These are phyloP conservation scores for Daubentonia madagascariensis DNA, from an alignment of 2,113 vertebrate genomes.

Conservation along the genomic window DNA sequence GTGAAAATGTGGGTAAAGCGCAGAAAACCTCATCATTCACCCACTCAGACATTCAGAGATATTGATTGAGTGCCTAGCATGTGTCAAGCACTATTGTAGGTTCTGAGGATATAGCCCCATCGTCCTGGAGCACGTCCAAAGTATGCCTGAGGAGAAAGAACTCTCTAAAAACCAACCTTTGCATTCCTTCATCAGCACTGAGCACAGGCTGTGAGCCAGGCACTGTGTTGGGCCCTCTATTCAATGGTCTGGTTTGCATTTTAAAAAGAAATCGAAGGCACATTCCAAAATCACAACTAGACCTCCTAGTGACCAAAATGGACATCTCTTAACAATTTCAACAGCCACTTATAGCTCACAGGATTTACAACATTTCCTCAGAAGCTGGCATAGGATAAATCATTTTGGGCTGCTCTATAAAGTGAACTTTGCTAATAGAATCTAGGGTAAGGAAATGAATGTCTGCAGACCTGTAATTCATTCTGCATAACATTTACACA, in stretches of 20 bases:
- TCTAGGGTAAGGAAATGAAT: conserved; percentile 30
- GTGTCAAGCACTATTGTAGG: not conserved
- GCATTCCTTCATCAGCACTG: not conserved
- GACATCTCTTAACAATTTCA: not conserved
- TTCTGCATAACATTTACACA: conserved; percentile 53
- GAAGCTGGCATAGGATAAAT: conserved; percentile 25
- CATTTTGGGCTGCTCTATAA: not conserved
- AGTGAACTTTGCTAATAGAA: conserved; percentile 51
- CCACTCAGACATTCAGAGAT: not conserved
- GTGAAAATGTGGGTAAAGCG: not conserved
- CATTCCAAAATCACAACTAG: not conserved
- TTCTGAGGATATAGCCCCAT: not conserved
- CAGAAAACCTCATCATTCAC: not conserved
- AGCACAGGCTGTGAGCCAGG: not conserved
- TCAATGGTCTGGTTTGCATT: not conserved
- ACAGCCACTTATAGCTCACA: not conserved
- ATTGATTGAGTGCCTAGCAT: not conserved
- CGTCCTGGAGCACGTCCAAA: not conserved
- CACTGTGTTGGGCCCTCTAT: not conserved
- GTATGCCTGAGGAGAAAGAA: not conserved
- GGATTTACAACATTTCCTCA: conserved; percentile 30
- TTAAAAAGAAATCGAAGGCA: not conserved
- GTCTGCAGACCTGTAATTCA: conserved; percentile 50
- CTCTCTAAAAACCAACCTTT: not conserved
- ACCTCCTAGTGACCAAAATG: not conserved